Evolutionary conservation across 2,888 invertebrate species (phyloP), one percentile per base, ranked within the genome.

Genomic region (Sarcophaga carnaria): DNA sequence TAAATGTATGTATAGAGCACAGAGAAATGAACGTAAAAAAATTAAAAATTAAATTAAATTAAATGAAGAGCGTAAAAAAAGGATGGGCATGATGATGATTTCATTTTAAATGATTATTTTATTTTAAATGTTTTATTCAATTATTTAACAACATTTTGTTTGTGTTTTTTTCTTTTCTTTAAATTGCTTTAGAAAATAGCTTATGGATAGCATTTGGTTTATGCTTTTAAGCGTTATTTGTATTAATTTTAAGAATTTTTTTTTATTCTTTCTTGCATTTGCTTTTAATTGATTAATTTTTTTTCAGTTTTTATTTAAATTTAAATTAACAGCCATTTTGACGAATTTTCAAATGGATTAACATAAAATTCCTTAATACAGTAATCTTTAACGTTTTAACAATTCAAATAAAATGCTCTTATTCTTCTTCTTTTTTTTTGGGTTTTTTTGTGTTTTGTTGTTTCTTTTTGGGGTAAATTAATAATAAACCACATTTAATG

Each of bases 241-340:
- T 14, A 54, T 54, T 54, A 77, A 76, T 67, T 87, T 37, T 37
- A 8, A 37, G 75, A 37, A 75, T 75, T 87, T 59, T 75, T 87
- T 59, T 89, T 69, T 47, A 88, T 86, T 66, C 86, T 2, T 20
- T 67, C 70, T 72, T 85, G 80, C 75, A 63, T 54, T 83, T 87
- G 81, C 75, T 71, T 49, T 77, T 83, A 59, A 49, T 72, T 77
- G n/a, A 8, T 62, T 17, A 14, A 70, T 37, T 8, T 37, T 37
- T 37, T 37, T 79, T 80, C 8, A 98, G 97, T 95, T 96, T 77
- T 96, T 22, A 47, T 93, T 90, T 89, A 92, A 93, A 75, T 94
- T 91, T 90, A 91, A 91, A 92, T 92, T 92, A 92, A 92, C 92
- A 92, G 92, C 92, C 92, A 91, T 92, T 92, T 92, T 92, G 92